Conservation (phyloP, 2,113 vertebrate species). For the Aix galericulata region DNA sequence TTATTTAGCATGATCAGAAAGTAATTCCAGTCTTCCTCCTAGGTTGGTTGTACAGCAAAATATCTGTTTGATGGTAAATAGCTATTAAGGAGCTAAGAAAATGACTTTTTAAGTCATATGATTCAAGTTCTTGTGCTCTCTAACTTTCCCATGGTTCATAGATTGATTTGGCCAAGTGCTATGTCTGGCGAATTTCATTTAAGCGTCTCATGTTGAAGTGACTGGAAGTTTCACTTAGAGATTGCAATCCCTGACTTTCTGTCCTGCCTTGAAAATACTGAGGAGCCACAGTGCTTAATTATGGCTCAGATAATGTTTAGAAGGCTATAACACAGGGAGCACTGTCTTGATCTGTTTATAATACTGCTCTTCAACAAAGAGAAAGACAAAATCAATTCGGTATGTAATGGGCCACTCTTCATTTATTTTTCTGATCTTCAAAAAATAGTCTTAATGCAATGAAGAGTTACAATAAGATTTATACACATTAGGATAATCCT, state of each 20-base stretch:
- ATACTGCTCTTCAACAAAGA: not conserved
- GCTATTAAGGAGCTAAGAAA: not conserved
- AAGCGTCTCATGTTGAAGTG: not conserved
- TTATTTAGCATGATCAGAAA: not conserved
- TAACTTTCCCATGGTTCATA: not conserved
- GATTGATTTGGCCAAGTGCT: not conserved
- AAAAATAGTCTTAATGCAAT: not conserved
- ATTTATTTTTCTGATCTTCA: conserved; percentile 4
- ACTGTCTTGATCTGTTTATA: not conserved
- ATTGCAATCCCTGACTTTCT: not conserved
- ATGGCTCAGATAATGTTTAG: not conserved
- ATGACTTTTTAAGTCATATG: not conserved
- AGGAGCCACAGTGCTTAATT: accelerated
- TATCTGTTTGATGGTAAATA: not conserved
- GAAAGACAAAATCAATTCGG: not conserved
- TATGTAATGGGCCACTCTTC: accelerated
- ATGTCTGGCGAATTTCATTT: not conserved
- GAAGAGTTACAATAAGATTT: not conserved
- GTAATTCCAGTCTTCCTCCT: not conserved
- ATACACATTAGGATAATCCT: not conserved
- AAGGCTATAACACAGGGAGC: not conserved
- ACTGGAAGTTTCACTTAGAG: not conserved
- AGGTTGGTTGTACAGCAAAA: not conserved
- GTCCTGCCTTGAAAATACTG: not conserved
- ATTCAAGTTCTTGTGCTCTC: not conserved